These are phyloP conservation scores for Micrastur ruficollis DNA, from an alignment of 2,797 vertebrate species.

Conservation along the genomic window DNA sequence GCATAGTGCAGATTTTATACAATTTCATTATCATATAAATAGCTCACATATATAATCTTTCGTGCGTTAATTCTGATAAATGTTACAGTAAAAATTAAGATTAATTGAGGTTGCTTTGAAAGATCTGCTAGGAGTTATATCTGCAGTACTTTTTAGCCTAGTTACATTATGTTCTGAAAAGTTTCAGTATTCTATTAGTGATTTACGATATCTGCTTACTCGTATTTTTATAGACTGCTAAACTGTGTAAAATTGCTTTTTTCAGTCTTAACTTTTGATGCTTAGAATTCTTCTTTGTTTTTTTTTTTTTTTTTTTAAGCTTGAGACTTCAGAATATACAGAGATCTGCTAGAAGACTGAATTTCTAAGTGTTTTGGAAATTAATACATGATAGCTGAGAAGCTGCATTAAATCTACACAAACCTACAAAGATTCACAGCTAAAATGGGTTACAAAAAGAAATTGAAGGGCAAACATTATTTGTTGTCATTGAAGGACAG, in stretches of 20 bases:
- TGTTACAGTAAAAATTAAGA: slow-evolving; percentile 77
- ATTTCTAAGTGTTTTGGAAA: slow-evolving; percentile 14
- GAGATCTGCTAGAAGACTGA: background rate
- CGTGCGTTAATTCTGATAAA: slow-evolving; percentile 73
- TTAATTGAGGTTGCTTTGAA: slow-evolving; percentile 70
- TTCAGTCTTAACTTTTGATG: slow-evolving; percentile 54
- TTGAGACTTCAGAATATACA: slow-evolving; percentile 7
- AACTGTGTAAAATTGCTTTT: slow-evolving; percentile 51
- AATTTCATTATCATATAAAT: slow-evolving; percentile 80
- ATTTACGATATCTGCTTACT: slow-evolving; percentile 71
- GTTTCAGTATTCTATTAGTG: slow-evolving; percentile 57
- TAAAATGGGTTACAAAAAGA: background rate
- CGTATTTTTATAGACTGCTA: slow-evolving; percentile 68
- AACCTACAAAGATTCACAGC: background rate
- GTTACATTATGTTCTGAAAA: slow-evolving; percentile 58
- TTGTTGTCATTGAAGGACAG: slow-evolving; percentile 16
- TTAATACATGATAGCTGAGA: slow-evolving; percentile 15
- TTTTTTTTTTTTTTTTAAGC: background rate
- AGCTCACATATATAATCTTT: slow-evolving; percentile 73
- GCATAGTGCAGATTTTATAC: slow-evolving; percentile 63
- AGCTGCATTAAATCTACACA: slow-evolving; percentile 36
- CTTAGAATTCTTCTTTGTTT: background rate
- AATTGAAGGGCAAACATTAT: slow-evolving; percentile 8
- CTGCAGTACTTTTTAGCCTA: slow-evolving; percentile 56
- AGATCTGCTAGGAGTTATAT: slow-evolving; percentile 61